phyloP scores from a whole-genome alignment of 2,797 vertebrate species.

The Netta rufina region DNA sequence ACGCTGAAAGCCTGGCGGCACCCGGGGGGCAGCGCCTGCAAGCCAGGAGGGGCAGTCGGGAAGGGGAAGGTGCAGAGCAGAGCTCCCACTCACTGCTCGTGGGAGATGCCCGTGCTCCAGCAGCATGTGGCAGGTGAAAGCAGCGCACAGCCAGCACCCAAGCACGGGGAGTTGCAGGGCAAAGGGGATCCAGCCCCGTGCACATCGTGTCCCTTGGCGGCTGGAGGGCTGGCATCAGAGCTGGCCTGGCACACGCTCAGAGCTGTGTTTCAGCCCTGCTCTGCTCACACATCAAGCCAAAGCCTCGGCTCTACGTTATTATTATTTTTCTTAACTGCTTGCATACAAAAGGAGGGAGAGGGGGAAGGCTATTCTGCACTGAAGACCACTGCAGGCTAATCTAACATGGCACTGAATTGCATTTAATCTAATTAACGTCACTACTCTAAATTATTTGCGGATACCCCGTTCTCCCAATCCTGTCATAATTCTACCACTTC shows the following conservation, averaged over 20 bases:
- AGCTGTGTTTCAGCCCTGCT: neutral
- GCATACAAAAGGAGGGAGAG: neutral
- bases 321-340: neutral
- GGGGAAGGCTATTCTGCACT: neutral
- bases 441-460: neutral
- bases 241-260: rapidly evolving
- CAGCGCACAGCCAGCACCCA: rapidly evolving
- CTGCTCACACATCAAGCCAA: neutral
- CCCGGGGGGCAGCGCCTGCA: neutral
- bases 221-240: neutral
- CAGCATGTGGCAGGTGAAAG: neutral
- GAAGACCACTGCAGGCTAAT: neutral
- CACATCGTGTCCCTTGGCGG: no score
- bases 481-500: conserved; percentile 26
- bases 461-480: neutral
- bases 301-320: neutral
- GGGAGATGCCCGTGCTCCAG: neutral
- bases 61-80: neutral
- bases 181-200: neutral
- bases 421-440: conserved; percentile 38
- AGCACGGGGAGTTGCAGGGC: rapidly evolving
- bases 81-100: neutral
- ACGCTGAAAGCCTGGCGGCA: neutral
- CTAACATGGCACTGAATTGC: neutral
- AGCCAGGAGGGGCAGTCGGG: neutral